Evolutionary conservation across 2,113 vertebrate genomes (phyloP), one percentile per base, ranked within the genome.

Genomic region (Zosterops japonicus): DNA sequence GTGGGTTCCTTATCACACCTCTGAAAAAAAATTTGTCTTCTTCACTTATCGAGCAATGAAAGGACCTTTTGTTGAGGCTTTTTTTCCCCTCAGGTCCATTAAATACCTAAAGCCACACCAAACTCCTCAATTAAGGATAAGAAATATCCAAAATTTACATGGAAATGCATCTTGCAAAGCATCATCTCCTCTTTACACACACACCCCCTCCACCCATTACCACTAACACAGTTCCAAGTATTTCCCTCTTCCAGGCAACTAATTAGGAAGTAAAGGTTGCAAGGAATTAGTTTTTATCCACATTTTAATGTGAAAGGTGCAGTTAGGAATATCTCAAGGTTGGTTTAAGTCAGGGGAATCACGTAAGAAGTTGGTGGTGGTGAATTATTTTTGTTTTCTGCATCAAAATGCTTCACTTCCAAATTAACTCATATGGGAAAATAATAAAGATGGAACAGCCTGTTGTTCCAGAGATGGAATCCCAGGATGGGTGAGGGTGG

Each of bases 31-130:
- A 77, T 76, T 76, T 89, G 56, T 8, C 12, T 93, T 53, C 56
- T 64, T 25, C 53, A 9, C 13, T 49, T 56, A 68, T 6, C 77
- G 13, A 49, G 13, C 7, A 50, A 29, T 36, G 42, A 47, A 70
- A 61, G 33, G 21, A 25, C 16, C 15, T 87, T 83, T 44, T 33
- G 15, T 20, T 4, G 33, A 83, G 17, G 16, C 10, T 14, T 16
- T 50, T 12, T 8, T 8, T 1, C 0, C 11, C 16, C 8, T 36
- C 12, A 35, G 42, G 36, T 8, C 29, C 1, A 5, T 25, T 14
- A 57, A 94, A 87, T 57, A 75, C 20, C 57, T 61, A 84, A 55
- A 29, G 5, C 23, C 17, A 23, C n/a, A 11, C 3, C 10, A 0
- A 85, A 56, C 10, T 55, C 60, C 50, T 44, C 56, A 60, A 4